phyloP scores from a whole-genome alignment of 2,888 invertebrate species.

The Mythimna lalbum region DNA sequence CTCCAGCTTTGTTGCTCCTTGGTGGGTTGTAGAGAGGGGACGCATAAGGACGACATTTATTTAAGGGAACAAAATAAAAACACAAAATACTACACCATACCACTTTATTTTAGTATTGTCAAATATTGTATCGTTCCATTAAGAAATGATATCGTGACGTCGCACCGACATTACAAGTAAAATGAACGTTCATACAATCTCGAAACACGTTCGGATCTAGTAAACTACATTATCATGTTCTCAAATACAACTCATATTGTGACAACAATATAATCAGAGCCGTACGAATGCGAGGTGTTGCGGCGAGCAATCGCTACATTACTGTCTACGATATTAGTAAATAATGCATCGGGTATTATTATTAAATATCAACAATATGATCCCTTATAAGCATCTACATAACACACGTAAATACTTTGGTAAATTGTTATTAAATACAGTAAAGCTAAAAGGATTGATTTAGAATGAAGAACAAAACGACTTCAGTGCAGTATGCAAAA shows the following conservation, averaged over 20 bases:
- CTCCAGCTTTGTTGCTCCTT: neutral
- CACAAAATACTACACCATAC: constrained; percentile 81
- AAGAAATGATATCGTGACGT: constrained; percentile 35
- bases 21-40: neutral
- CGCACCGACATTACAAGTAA: constrained; percentile 34
- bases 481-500: constrained; percentile 45
- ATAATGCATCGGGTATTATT: constrained; percentile 27
- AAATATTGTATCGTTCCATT: constrained; percentile 75
- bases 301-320: constrained; percentile 33
- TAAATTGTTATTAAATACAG: constrained; percentile 84
- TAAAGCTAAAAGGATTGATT: constrained; percentile 74
- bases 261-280: constrained; percentile 51
- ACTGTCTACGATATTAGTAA: constrained; percentile 38
- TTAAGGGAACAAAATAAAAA: constrained; percentile 53
- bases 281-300: constrained; percentile 37
- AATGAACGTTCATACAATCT: constrained; percentile 28
- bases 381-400: constrained; percentile 62
- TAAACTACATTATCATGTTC: constrained; percentile 27
- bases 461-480: constrained; percentile 70
- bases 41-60: no score
- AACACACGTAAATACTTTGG: constrained; percentile 83
- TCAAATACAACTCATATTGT: constrained; percentile 44
- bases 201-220: constrained; percentile 24
- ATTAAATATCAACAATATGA: constrained; percentile 36
- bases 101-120: constrained; percentile 88